phyloP scores from a whole-genome alignment of 2,888 invertebrate genomes.

The Tortricodes alternella region DNA sequence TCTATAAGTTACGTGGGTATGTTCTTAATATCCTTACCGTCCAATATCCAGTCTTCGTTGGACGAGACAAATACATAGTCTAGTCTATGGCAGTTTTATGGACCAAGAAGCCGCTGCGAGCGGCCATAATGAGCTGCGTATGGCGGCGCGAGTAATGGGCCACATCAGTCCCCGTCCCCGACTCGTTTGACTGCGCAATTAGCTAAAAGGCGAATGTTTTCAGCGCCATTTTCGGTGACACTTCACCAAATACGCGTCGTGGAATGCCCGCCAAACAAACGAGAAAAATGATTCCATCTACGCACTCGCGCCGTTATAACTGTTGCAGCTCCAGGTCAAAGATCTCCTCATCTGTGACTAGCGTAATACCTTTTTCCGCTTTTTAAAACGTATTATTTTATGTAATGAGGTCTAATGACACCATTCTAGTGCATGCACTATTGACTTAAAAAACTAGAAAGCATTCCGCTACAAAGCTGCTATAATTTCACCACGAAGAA shows the following conservation, averaged over 20 bases:
- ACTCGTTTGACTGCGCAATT: slow-evolving; percentile 62
- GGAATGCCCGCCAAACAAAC: slow-evolving; percentile 11
- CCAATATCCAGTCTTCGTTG: slow-evolving; percentile 47
- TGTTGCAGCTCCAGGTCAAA: slow-evolving; percentile 20
- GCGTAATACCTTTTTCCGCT: not conserved
- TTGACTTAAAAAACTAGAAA: slow-evolving; percentile 25
- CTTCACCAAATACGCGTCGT: slow-evolving; percentile 20
- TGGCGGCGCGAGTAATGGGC: slow-evolving; percentile 46
- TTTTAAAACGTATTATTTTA: slow-evolving; percentile 1
- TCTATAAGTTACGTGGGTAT: too few species aligned
- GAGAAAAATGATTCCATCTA: slow-evolving; percentile 13
- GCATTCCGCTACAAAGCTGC: slow-evolving; percentile 3
- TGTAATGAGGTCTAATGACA: slow-evolving; percentile 38
- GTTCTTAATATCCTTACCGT: slow-evolving; percentile 35
- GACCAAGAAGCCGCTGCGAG: slow-evolving; percentile 35
- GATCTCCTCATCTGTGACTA: slow-evolving; percentile 5
- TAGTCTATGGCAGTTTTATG: slow-evolving; percentile 50
- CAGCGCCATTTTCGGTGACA: slow-evolving; percentile 40
- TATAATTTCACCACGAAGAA: not conserved
- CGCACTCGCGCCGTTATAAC: slow-evolving; percentile 21
- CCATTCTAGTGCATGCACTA: slow-evolving; percentile 39
- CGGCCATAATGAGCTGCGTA: slow-evolving; percentile 35
- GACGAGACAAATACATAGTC: slow-evolving; percentile 50
- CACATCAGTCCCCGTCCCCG: slow-evolving; percentile 50
- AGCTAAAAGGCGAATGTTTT: slow-evolving; percentile 46